These are phyloP conservation scores for Solenopsis invicta DNA, from an alignment of 1,140 invertebrate species.

Conservation along the genomic window DNA sequence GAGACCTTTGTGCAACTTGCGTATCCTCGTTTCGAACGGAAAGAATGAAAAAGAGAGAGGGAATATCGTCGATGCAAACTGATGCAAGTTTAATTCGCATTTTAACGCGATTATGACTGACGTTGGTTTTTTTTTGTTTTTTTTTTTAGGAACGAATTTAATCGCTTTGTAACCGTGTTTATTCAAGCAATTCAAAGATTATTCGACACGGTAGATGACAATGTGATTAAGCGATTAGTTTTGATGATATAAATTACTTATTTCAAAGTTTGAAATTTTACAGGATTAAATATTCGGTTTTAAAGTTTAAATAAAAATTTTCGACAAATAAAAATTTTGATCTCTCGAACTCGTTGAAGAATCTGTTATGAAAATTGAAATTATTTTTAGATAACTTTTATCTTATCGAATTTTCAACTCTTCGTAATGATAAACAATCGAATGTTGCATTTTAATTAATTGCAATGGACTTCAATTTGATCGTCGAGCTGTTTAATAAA, in stretches of 20 bases:
- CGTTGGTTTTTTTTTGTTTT: too few relatives aligned
- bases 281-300: neutral
- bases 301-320: neutral
- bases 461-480: neutral
- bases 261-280: neutral
- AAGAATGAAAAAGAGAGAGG: neutral
- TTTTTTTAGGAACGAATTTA: neutral
- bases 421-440: neutral
- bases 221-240: too few relatives aligned
- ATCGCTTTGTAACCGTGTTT: neutral
- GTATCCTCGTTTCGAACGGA: slow-evolving; percentile 4
- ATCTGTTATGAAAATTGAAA: neutral
- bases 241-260: neutral
- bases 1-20: slow-evolving; percentile 26
- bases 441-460: neutral
- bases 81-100: neutral
- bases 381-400: neutral
- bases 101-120: neutral
- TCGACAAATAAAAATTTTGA: neutral
- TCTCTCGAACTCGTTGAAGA: neutral
- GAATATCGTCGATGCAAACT: neutral
- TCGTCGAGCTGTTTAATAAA: neutral
- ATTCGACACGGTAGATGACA: neutral
- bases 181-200: neutral
- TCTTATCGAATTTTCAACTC: neutral